Evolutionary conservation across 2,888 invertebrate genomes (phyloP), one percentile per base, ranked within the genome.

Genomic region (Clunio marinus): DNA sequence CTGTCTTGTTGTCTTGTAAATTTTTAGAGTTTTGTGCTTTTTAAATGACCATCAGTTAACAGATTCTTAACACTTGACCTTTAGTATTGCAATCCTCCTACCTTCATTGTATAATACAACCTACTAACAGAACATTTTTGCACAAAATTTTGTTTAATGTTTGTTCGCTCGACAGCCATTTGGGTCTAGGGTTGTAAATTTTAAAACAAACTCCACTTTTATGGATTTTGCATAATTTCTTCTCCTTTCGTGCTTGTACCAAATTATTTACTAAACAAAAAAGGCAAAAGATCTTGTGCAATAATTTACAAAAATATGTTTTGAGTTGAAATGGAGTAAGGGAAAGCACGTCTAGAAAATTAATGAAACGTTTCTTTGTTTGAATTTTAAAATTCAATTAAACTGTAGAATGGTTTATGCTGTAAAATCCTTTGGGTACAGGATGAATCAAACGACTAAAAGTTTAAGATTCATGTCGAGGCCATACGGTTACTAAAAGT

Each of bases 331-430:
- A 27, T 57, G 25, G 57, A 57, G 57, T 25, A 17, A 22, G 51
- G 17, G 5, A 13, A 51, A 51, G 63, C 46, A 63, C 37, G 46
- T 63, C 24, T 17, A 15, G 22, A 20, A 37, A 60, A 32, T 57
- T 57, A 57, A 57, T 57, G 57, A 28, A 57, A 32, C 28, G 58
- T 27, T 37, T 10, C 37, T 35, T 63, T 46, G 63, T 63, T 63
- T 63, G 62, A 62, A 62, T 62, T 62, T 62, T 62, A 57, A 57
- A 57, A 57, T 57, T 57, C 57, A 57, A 57, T 57, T 45, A 22
- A 27, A 51, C 51, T 20, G 51, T 5, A 25, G 15, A 24, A 57
- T 57, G 2, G 57, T 13, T 24, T 27, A 8, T 24, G 57, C 25
- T 27, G 57, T 15, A 27, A 57, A 27, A 13, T 27, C 57, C 27